Evolutionary conservation across 2,797 vertebrate species (phyloP).

Genomic region (Chloroceryle amazona): DNA sequence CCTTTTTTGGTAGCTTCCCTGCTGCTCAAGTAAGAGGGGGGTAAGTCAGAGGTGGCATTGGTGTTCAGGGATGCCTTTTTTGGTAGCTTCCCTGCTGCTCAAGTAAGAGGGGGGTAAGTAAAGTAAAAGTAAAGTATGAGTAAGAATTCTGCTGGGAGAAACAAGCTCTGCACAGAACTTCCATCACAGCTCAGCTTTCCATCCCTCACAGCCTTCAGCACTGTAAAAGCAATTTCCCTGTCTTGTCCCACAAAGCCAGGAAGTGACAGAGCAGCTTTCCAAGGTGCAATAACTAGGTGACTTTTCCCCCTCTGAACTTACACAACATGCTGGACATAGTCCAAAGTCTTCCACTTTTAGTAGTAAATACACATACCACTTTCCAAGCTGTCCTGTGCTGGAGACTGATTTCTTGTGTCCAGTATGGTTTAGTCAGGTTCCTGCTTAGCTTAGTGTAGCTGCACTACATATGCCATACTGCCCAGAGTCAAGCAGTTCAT

Average conservation of each 20-base stretch:
- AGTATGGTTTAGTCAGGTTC: neutral
- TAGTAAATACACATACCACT: neutral
- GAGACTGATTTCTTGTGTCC: neutral
- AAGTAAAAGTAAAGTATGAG: neutral
- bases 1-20: neutral
- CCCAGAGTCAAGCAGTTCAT: neutral
- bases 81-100: neutral
- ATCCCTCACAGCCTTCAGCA: neutral
- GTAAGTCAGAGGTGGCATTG: neutral
- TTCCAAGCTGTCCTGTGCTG: neutral
- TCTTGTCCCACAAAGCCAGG: constrained; percentile 46
- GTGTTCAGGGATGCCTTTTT: neutral
- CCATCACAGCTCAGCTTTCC: neutral
- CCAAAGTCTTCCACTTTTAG: constrained; percentile 20
- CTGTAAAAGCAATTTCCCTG: neutral
- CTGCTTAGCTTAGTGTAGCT: neutral
- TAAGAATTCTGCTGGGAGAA: neutral
- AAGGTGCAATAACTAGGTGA: neutral
- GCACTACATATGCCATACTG: neutral
- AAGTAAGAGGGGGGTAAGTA: neutral
- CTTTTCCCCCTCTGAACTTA: constrained; percentile 16
- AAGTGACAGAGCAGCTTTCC: constrained; percentile 34
- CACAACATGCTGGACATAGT: neutral
- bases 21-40: neutral
- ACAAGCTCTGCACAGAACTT: neutral